These are phyloP conservation scores for Noctilio leporinus DNA, from an alignment of 2,113 vertebrate species.

Conservation along the genomic window DNA sequence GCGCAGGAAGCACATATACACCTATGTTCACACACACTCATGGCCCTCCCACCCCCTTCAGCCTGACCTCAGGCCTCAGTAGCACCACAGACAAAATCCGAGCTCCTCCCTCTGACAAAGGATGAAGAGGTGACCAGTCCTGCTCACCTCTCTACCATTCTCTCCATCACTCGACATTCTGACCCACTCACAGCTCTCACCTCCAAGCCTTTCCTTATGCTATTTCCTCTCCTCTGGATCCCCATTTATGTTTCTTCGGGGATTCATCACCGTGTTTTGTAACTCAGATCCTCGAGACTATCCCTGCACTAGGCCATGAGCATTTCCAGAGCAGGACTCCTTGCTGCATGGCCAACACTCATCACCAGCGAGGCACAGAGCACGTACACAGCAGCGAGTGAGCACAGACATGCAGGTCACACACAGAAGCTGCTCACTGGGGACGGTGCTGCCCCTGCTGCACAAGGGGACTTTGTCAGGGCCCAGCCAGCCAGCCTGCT, in stretches of 20 bases:
- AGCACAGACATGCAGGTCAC: fast-evolving
- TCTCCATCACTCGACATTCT: not conserved
- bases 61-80: fast-evolving
- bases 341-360: not conserved
- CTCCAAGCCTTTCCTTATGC: not conserved
- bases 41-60: not conserved
- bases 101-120: not conserved
- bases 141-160: not conserved
- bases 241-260: not conserved
- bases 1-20: not conserved
- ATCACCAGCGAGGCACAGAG: not conserved
- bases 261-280: not conserved
- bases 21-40: not conserved
- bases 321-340: not conserved
- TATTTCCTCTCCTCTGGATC: too few relatives aligned
- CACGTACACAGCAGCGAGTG: fast-evolving
- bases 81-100: not conserved
- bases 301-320: not conserved
- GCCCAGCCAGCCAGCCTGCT: not conserved
- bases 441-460: fast-evolving
- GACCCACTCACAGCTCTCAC: not conserved
- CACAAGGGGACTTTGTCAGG: not conserved
- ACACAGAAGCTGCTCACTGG: not conserved
- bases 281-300: not conserved
- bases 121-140: not conserved